A percentile compares a stretch with the other conserved stretches of the same genome.
Conservation (phyloP, 1,140 invertebrate genomes). For the Daktulosphaira vitifoliae region DNA sequence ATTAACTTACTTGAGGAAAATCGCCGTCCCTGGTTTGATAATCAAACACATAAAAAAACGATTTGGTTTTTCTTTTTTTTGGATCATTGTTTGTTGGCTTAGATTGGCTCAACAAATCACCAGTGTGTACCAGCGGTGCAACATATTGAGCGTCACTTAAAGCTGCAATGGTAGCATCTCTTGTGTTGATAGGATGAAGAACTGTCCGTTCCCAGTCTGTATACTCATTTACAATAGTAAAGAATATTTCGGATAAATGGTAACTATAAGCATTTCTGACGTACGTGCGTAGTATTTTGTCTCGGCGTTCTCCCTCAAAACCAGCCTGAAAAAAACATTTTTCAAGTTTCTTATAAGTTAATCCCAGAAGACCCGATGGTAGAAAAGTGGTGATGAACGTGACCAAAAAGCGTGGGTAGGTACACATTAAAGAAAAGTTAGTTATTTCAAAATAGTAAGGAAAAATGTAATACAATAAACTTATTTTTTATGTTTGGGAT, state of each 20-base stretch:
- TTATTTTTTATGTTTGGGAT: no score
- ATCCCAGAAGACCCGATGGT: no score
- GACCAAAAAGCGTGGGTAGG: no score
- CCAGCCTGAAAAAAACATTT: slow-evolving; percentile 48
- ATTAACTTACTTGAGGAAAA: slow-evolving; percentile 63
- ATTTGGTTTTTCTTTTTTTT: slow-evolving; percentile 44
- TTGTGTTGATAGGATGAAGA: slow-evolving; percentile 80
- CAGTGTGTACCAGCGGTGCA: slow-evolving; percentile 72
- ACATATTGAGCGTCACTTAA: slow-evolving; percentile 87
- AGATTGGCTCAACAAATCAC: slow-evolving; percentile 58
- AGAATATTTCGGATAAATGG: slow-evolving; percentile 93
- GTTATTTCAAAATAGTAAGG: no score
- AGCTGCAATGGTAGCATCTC: slow-evolving; percentile 85
- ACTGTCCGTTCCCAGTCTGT: slow-evolving; percentile 92
- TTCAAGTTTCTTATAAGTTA: background rate
- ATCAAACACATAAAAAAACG: slow-evolving; percentile 87
- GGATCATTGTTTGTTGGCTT: slow-evolving; percentile 13
- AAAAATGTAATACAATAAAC: no score
- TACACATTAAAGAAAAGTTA: no score
- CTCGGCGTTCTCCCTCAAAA: slow-evolving; percentile 79
- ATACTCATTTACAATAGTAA: slow-evolving; percentile 92
- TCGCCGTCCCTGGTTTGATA: slow-evolving; percentile 87
- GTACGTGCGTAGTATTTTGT: slow-evolving; percentile 86
- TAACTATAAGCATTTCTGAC: slow-evolving; percentile 87
- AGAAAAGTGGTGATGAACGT: no score